Base-by-base conservation (phyloP, 2,888 invertebrate genomes). In the Adelognathus sp. region DNA sequence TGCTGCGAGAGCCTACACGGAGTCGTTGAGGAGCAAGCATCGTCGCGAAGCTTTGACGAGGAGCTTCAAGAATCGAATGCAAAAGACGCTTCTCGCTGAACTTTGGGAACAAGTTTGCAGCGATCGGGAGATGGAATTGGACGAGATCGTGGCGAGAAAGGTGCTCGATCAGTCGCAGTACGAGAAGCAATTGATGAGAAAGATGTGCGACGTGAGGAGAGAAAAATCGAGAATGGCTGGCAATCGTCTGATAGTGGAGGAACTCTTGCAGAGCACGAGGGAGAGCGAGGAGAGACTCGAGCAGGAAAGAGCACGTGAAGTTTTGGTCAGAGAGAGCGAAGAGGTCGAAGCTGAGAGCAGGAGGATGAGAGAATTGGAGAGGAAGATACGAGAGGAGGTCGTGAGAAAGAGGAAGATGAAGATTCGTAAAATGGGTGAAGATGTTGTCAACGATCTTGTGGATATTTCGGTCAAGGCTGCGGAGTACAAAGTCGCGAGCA, bases 181-280 rank as follows among this genome's bases (percentile, higher is more conserved):
- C 87, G 95, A 95, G 85, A 95, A 95, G 87, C 94, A 94, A 89
- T 94, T 95, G 92, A 92, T 93, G 56, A 93, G 93, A 39, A 94
- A 94, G 90, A 90, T 95, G 74, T 93, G 93, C 89, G 94, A 94
- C 87, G 93, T 94, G 0, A 93, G 94, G 67, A 92, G 93, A 60
- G 93, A 94, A 82, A 93, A 93, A 39, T 92, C 93, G 44, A 92
- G 92, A 80, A 92, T 95, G 81, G 88, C 92, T 0, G 91, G 92
- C 61, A 94, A 94, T 85, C 92, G 93, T 84, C 89, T 91, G 54
- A 89, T 92, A 56, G 92, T 93, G 3, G 92, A 94, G 84, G 92
- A 91, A 41, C 92, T 93, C 73, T 92, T 93, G 81, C 84, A 92
- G 41, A 92, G 92, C 21, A 92, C 93, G 84, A 92, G 92, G 82